A percentile compares a stretch with the other conserved stretches of the same genome.
Conservation (phyloP, 2,113 vertebrate genomes). For the Ellobius talpinus region DNA sequence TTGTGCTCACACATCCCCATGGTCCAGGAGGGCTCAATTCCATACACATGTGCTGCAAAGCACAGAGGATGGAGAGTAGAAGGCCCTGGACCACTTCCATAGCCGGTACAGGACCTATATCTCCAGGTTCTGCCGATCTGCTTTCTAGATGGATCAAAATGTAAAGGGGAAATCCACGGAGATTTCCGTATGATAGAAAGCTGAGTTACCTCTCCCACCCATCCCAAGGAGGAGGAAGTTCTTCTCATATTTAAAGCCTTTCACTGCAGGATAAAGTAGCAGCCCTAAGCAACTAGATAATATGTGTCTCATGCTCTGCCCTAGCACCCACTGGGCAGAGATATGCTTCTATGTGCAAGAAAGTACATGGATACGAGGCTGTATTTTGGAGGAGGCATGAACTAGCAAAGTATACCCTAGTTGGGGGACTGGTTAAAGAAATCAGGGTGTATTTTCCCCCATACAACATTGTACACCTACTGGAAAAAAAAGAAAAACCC, state of each 20-base stretch:
- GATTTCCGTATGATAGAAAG: neutral
- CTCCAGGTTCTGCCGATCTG: neutral
- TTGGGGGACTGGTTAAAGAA: too few species aligned
- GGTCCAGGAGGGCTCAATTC: neutral
- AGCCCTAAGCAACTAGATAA: neutral
- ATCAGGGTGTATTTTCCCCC: neutral
- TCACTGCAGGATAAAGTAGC: neutral
- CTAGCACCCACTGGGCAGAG: neutral
- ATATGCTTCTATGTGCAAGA: neutral
- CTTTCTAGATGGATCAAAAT: neutral
- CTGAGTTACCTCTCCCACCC: neutral
- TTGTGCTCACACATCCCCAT: too few species aligned
- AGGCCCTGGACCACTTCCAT: neutral
- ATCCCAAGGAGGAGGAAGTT: neutral
- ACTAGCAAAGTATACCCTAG: neutral
- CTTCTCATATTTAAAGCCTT: neutral
- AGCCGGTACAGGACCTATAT: accelerated
- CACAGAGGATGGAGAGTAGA: too few species aligned
- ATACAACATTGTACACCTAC: neutral
- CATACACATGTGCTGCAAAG: accelerated
- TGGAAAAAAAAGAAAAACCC: neutral
- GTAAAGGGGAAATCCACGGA: neutral
- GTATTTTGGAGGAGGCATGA: neutral
- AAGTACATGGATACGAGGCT: neutral
- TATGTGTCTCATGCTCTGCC: too few species aligned